These are phyloP conservation scores for Thymelicus sylvestris DNA, from an alignment of 2,888 invertebrate genomes.

Conservation along the genomic window DNA sequence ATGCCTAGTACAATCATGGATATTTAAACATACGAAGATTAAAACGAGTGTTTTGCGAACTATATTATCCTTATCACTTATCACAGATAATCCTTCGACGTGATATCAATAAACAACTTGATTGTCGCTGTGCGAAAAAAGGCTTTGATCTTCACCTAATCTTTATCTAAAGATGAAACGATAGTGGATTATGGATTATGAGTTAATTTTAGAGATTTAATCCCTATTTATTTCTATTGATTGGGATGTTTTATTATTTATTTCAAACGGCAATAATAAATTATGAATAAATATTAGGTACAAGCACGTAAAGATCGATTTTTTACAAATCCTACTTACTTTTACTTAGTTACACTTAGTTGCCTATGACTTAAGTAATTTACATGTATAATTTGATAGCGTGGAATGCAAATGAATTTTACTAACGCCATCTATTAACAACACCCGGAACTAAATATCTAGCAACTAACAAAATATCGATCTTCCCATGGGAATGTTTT, in stretches of 20 bases:
- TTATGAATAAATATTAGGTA: no score
- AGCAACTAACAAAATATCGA: no score
- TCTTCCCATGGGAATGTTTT: no score
- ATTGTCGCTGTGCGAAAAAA: conserved; percentile 54
- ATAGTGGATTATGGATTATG: conserved; percentile 34
- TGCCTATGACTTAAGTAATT: no score
- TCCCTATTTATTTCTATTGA: background rate
- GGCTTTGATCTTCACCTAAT: conserved; percentile 57
- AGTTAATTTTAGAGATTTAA: conserved; percentile 24
- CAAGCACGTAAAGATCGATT: no score
- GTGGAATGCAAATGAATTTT: no score
- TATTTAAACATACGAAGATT: background rate
- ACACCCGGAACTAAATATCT: no score
- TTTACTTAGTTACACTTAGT: no score
- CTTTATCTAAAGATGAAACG: conserved; percentile 43
- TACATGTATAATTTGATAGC: no score
- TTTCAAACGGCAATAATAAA: background rate
- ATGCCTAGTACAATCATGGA: background rate
- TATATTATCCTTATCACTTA: conserved; percentile 17
- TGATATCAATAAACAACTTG: conserved; percentile 31
- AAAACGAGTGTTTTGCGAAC: conserved; percentile 1
- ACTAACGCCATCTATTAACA: no score
- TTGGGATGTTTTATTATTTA: background rate
- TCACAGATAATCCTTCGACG: conserved; percentile 19
- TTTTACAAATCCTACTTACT: no score